These are phyloP conservation scores for Sogatella furcifera DNA, from an alignment of 1,140 invertebrate genomes.

Conservation along the genomic window DNA sequence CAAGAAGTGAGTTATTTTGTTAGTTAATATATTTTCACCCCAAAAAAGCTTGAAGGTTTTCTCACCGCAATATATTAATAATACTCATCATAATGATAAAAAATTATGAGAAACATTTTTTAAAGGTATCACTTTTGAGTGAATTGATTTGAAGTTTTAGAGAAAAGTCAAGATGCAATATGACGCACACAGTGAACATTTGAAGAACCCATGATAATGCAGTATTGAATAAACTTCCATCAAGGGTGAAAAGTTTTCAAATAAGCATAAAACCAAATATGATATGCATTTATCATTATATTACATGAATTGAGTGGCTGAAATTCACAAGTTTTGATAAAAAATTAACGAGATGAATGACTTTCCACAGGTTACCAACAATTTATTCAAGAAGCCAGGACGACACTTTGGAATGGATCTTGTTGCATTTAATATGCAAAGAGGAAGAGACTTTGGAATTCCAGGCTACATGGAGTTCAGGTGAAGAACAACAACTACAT, in stretches of 20 bases:
- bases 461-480: constrained; percentile 86
- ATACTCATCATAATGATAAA: too few relatives aligned
- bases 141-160: too few relatives aligned
- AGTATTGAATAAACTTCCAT: not conserved
- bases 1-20: constrained; percentile 51
- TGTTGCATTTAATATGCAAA: constrained; percentile 89
- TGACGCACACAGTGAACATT: not conserved
- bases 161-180: not conserved
- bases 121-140: too few relatives aligned
- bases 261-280: not conserved
- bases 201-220: not conserved
- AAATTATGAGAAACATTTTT: too few relatives aligned
- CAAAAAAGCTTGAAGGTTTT: too few relatives aligned
- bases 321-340: too few relatives aligned
- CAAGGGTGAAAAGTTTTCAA: not conserved
- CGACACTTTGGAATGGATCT: constrained; percentile 81
- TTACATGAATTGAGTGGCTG: too few relatives aligned
- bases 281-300: too few relatives aligned
- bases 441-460: constrained; percentile 83
- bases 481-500: constrained; percentile 25
- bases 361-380: constrained; percentile 59
- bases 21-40: not conserved
- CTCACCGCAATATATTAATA: too few relatives aligned
- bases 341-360: too few relatives aligned
- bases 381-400: constrained; percentile 80